These are phyloP conservation scores for Gymnobelideus leadbeateri DNA, from an alignment of 2,113 vertebrate genomes.

Conservation along the genomic window DNA sequence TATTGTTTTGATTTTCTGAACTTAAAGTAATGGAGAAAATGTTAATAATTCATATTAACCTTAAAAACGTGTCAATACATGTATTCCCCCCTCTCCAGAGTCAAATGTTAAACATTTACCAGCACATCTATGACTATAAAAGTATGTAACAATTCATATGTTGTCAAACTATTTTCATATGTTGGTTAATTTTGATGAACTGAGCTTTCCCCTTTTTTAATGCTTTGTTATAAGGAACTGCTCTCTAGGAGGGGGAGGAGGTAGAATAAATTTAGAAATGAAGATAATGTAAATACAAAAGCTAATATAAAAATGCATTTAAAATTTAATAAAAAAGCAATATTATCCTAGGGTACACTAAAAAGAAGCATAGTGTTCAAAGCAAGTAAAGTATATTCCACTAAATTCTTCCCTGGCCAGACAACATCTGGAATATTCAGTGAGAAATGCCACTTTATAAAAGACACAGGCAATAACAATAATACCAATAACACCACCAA, in stretches of 20 bases:
- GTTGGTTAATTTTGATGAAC: background rate
- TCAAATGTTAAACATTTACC: background rate
- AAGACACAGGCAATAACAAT: background rate
- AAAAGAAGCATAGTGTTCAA: background rate
- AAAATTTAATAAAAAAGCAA: background rate
- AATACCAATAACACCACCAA: background rate
- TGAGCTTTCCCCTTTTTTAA: background rate
- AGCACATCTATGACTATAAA: background rate
- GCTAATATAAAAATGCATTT: background rate
- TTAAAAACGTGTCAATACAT: background rate
- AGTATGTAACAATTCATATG: background rate
- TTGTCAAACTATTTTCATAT: background rate
- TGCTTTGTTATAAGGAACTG: background rate
- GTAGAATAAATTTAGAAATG: background rate
- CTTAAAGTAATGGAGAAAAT: background rate
- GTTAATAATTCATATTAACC: background rate
- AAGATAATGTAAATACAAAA: background rate
- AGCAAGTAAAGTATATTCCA: background rate
- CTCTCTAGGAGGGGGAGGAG: background rate
- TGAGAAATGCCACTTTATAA: background rate
- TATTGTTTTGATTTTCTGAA: background rate
- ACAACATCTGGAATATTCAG: background rate
- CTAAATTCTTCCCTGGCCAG: background rate
- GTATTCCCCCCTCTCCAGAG: background rate
- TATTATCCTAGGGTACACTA: background rate